These are phyloP conservation scores for Piprites chloris DNA, from an alignment of 2,113 vertebrate genomes.

Conservation along the genomic window DNA sequence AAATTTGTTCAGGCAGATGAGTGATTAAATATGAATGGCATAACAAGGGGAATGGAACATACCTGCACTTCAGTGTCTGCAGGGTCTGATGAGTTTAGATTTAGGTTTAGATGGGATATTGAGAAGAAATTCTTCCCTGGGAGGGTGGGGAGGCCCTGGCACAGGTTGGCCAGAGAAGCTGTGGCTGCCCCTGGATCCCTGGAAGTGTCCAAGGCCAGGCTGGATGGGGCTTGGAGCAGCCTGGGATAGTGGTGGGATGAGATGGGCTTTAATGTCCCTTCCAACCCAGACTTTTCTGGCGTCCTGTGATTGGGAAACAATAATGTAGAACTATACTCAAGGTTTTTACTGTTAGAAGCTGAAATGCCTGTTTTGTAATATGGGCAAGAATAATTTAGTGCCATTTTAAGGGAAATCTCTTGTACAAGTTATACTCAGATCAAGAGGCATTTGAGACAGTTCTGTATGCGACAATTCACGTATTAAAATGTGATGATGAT, in stretches of 20 bases:
- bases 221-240: accelerated
- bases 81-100: background rate
- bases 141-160: background rate
- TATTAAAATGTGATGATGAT: background rate
- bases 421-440: background rate
- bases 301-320: background rate
- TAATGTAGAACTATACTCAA: background rate
- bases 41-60: background rate
- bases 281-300: background rate
- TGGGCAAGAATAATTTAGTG: background rate
- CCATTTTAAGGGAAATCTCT: background rate
- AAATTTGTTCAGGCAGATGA: background rate
- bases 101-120: background rate
- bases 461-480: accelerated
- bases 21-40: background rate
- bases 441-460: background rate
- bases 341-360: background rate
- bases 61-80: background rate
- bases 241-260: background rate
- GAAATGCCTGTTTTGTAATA: background rate
- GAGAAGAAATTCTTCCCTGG: background rate
- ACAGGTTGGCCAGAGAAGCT: background rate
- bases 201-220: accelerated
- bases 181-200: background rate
- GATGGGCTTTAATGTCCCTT: background rate